phyloP scores from a whole-genome alignment of 2,797 vertebrate species.

The Takifugu ocellatus region DNA sequence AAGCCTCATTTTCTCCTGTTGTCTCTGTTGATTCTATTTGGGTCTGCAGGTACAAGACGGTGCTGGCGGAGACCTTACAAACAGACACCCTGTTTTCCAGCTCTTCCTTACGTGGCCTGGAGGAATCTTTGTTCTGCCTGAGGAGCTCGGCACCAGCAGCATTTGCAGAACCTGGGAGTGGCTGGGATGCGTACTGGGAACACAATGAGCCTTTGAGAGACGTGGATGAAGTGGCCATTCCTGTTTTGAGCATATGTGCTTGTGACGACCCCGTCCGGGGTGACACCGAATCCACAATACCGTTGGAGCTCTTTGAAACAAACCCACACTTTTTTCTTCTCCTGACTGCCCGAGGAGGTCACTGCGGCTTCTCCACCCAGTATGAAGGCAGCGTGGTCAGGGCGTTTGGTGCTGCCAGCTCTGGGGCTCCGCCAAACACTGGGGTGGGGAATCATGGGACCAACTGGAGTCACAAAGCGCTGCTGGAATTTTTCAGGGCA shows the following conservation, averaged over 20 bases:
- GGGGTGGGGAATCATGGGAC: constrained; percentile 18
- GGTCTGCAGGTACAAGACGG: constrained; percentile 75
- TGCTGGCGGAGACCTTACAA: constrained; percentile 70
- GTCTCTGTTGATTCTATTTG: constrained; percentile 1
- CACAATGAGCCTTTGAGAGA: constrained; percentile 80
- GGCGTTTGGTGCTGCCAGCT: constrained; percentile 1
- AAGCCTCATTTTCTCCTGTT: constrained; percentile 30
- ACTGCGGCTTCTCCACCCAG: constrained; percentile 77
- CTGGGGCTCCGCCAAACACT: constrained; percentile 1
- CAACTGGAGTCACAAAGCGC: constrained; percentile 78
- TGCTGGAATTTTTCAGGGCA: constrained; percentile 81
- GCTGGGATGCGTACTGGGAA: constrained; percentile 84
- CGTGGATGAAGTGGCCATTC: constrained; percentile 83
- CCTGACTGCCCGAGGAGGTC: constrained; percentile 75
- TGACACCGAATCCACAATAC: constrained; percentile 66
- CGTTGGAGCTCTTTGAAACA: constrained; percentile 82
- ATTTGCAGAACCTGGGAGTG: not conserved
- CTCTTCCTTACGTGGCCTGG: constrained; percentile 72
- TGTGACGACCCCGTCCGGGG: constrained; percentile 80
- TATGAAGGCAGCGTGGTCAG: constrained; percentile 23
- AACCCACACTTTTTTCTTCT: constrained; percentile 86
- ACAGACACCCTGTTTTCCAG: constrained; percentile 76
- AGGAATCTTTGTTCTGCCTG: constrained; percentile 79
- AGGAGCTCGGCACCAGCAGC: constrained; percentile 16
- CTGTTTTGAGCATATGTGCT: constrained; percentile 79